Base-by-base conservation (phyloP, 2,888 invertebrate genomes). In the Drosophila mercatorum region DNA sequence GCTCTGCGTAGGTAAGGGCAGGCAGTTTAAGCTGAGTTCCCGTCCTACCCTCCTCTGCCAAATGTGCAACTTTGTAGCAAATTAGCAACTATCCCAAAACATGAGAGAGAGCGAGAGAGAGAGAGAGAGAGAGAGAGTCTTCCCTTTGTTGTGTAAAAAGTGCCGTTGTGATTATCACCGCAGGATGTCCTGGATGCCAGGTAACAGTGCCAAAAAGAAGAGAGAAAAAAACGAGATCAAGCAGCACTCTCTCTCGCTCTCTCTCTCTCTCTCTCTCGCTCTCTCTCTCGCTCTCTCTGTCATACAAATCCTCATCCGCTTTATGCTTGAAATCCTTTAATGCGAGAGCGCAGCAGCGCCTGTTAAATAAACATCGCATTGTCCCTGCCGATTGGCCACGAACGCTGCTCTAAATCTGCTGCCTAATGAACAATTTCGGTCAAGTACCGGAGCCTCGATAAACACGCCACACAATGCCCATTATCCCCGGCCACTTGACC, bases 41-140 rank as follows among this genome's bases (percentile, higher is more conserved):
- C n/a, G 43, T 12, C 22, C 69, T 76, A 79, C 85, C 88, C 65
- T 64, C 88, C 65, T 64, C 66, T 68, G 46, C 73, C 56, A 87
- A 89, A 84, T 89, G 85, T 89, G 85, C 88, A 84, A 87, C 78
- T 89, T 84, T 84, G 89, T 87, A 89, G 78, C 88, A 89, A 89
- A 84, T 84, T 89, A 87, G 85, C 88, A 67, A 62, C 68, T 62
- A 70, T 63, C 66, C 68, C 46, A 68, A 68, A 28, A 43, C 43
- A 60, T 8, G 34, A 22, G 22, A 22, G 28, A 28, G 28, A 47
- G 10, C 4, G 49, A 49, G 31, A 64, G 46, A 34, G 34, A 47
- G 34, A 47, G 10, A 62, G 28, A 47, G 34, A 5, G 28, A 28
- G 28, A 47, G 49, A 51, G 31, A 64, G 43, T 34, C 38, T 31